Percentiles rank a stretch among this genome's conserved stretches.
phyloP scores from a whole-genome alignment of 2,888 invertebrate genomes.

The Cordilura impudica region DNA sequence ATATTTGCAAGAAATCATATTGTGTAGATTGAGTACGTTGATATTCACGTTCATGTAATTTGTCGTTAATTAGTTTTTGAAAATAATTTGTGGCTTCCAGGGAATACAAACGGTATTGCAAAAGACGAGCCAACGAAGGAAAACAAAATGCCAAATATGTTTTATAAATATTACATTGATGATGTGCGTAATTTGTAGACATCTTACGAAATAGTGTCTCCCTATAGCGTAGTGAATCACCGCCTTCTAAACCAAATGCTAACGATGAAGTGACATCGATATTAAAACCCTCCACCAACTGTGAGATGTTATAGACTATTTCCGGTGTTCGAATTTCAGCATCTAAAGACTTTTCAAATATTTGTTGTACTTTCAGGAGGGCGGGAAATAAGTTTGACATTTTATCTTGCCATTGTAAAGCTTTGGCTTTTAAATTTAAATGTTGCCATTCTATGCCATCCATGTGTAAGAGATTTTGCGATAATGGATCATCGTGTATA shows the following conservation, averaged over 20 bases:
- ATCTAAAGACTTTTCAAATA: conserved; percentile 67
- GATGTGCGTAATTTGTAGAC: conserved; percentile 64
- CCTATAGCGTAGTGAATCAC: conserved; percentile 75
- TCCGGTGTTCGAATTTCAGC: conserved; percentile 65
- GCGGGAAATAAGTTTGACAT: conserved; percentile 69
- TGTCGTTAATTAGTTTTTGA: conserved; percentile 65
- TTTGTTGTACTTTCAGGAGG: conserved; percentile 66
- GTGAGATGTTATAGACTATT: conserved; percentile 73
- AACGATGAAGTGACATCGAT: conserved; percentile 78
- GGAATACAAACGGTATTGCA: conserved; percentile 67
- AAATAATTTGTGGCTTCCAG: conserved; percentile 70
- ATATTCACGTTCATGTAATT: conserved; percentile 68
- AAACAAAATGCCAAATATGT: conserved; percentile 69
- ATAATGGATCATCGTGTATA: conserved; percentile 74
- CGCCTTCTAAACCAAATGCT: conserved; percentile 77
- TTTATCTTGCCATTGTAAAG: conserved; percentile 70
- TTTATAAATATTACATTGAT: conserved; percentile 66
- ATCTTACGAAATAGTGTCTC: conserved; percentile 74
- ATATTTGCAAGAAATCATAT: conserved; percentile 80
- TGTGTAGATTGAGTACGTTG: conserved; percentile 54
- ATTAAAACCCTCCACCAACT: conserved; percentile 78
- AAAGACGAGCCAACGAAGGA: conserved; percentile 67
- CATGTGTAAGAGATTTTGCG: conserved; percentile 76
- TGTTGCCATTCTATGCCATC: conserved; percentile 77
- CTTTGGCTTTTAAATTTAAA: conserved; percentile 69